phyloP scores from a whole-genome alignment of 2,797 vertebrate species.

The Rhabdophis nuchalis region DNA sequence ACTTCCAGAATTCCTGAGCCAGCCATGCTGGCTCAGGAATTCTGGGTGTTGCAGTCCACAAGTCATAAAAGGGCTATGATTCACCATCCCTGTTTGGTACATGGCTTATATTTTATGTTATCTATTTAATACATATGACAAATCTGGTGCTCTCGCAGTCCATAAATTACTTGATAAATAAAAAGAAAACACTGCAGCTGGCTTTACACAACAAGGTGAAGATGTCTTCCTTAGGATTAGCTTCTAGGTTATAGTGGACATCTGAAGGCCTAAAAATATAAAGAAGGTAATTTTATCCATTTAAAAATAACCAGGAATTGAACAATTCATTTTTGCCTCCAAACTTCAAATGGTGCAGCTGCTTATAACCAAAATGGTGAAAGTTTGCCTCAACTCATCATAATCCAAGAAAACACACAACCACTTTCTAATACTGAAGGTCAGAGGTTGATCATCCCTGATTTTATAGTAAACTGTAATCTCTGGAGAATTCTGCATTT shows the following conservation, averaged over 20 bases:
- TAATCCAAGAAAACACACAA: constrained; percentile 37
- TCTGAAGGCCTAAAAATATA: constrained; percentile 32
- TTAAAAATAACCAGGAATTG: constrained; percentile 22
- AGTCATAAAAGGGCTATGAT: background rate
- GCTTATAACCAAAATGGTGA: constrained; percentile 8
- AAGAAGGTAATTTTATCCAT: background rate
- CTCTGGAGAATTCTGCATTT: constrained; percentile 38
- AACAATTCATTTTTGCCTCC: constrained; percentile 18
- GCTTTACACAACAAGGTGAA: constrained; percentile 23
- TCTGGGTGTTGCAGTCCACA: background rate
- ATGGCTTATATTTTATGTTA: constrained; percentile 13
- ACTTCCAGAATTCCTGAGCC: background rate
- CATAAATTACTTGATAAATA: constrained; percentile 21
- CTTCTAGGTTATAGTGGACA: constrained; percentile 19
- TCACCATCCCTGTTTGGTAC: background rate
- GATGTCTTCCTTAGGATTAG: background rate
- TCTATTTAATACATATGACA: constrained; percentile 38
- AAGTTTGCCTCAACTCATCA: background rate
- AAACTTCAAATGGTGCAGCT: background rate
- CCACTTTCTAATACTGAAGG: constrained; percentile 28
- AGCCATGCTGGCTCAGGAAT: too few species aligned
- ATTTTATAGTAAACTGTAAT: constrained; percentile 34
- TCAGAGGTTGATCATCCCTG: constrained; percentile 29
- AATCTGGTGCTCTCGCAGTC: constrained; percentile 1
- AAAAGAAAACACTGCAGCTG: constrained; percentile 19